Percentiles rank a stretch among this genome's conserved stretches.
Evolutionary conservation across 2,797 vertebrate genomes (phyloP).

Genomic region (Peromyscus aztecus): DNA sequence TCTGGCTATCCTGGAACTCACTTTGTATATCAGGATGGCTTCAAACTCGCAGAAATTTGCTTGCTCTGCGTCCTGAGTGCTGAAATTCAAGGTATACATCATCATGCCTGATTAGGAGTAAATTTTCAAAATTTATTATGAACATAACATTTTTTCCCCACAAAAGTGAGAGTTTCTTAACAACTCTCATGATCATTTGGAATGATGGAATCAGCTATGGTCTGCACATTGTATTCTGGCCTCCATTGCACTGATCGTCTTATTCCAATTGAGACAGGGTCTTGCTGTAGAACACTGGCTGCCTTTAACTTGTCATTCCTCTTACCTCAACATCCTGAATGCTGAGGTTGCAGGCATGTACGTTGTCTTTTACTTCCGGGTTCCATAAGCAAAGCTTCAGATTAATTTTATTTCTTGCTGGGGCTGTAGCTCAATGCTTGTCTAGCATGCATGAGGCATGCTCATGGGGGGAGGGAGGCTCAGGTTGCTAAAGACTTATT

Average conservation of each 20-base stretch:
- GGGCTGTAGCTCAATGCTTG: neutral
- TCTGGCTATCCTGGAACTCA: neutral
- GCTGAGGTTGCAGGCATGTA: neutral
- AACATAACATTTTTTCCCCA: neutral
- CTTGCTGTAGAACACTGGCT: neutral
- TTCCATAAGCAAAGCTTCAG: constrained; percentile 42
- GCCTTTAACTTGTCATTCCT: neutral
- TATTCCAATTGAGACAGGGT: neutral
- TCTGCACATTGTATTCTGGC: neutral
- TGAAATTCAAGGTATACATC: neutral
- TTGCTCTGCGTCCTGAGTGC: neutral
- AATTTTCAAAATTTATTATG: constrained; percentile 38
- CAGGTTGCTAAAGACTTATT: neutral
- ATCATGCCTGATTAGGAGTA: neutral
- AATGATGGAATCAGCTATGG: neutral
- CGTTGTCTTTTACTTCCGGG: neutral
- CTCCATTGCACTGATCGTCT: neutral
- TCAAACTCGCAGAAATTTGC: neutral
- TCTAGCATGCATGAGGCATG: neutral
- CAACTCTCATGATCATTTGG: neutral
- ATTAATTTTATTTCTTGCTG: constrained; percentile 41
- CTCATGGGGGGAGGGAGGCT: neutral
- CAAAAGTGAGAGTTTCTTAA: neutral
- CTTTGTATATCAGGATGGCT: neutral
- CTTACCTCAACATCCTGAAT: neutral